Conservation (phyloP, 2,888 invertebrate genomes). For the Lithophane leautieri region DNA sequence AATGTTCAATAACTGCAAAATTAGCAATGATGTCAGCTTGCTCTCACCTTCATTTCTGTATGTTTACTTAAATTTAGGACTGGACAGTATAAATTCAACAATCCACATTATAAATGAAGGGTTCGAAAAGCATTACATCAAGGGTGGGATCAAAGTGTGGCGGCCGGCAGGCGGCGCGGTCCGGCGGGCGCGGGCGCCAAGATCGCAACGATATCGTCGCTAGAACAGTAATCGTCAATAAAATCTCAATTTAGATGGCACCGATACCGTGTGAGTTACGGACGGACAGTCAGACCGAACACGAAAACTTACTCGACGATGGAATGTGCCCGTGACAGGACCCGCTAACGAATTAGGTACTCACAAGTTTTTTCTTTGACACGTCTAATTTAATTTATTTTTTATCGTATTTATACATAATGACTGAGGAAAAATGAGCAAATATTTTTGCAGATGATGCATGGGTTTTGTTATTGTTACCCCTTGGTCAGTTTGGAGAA, state of each 20-base stretch:
- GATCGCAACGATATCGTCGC: constrained; percentile 89
- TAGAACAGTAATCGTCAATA: constrained; percentile 91
- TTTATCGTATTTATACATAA: constrained; percentile 63
- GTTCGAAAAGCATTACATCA: constrained; percentile 63
- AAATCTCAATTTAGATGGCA: constrained; percentile 91
- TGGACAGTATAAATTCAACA: constrained; percentile 51
- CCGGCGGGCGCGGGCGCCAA: constrained; percentile 85
- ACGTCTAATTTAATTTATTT: constrained; percentile 74
- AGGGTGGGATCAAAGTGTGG: constrained; percentile 79
- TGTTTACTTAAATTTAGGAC: constrained; percentile 16
- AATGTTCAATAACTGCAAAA: constrained; percentile 28
- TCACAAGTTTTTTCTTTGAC: constrained; percentile 77
- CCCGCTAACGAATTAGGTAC: constrained; percentile 89
- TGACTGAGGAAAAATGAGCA: constrained; percentile 44
- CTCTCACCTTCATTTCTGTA: constrained; percentile 3
- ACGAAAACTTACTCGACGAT: constrained; percentile 89
- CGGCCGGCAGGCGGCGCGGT: constrained; percentile 62
- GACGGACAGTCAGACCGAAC: constrained; percentile 86
- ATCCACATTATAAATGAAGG: constrained; percentile 63
- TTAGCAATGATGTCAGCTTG: constrained; percentile 28
- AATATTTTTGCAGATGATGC: constrained; percentile 43
- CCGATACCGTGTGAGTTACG: constrained; percentile 89
- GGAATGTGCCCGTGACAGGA: constrained; percentile 88
- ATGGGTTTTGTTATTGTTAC: constrained; percentile 17
- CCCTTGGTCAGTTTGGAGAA: constrained; percentile 3